Conservation (phyloP, 2,888 invertebrate genomes). For the Calliopum simillimum region DNA sequence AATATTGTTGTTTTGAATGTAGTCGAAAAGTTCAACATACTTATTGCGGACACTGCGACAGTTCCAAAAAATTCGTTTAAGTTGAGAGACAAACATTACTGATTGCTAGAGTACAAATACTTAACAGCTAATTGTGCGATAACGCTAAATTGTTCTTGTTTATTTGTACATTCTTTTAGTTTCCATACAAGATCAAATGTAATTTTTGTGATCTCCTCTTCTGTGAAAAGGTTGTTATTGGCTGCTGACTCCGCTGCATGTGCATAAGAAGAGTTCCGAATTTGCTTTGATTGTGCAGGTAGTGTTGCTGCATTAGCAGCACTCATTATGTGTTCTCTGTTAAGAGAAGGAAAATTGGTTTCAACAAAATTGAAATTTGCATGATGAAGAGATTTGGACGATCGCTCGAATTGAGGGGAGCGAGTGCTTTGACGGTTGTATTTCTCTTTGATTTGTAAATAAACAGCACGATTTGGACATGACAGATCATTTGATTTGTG, state of each 20-base stretch:
- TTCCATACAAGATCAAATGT: slow-evolving; percentile 28
- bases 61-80: slow-evolving; percentile 32
- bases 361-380: not conserved
- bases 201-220: slow-evolving; percentile 27
- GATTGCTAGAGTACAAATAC: slow-evolving; percentile 28
- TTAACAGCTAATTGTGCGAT: slow-evolving; percentile 37
- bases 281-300: too few relatives aligned
- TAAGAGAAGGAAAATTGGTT: not conserved
- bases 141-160: slow-evolving; percentile 35
- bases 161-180: slow-evolving; percentile 32
- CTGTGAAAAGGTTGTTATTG: slow-evolving; percentile 14
- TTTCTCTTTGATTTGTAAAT: slow-evolving; percentile 28
- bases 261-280: too few relatives aligned
- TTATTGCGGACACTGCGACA: slow-evolving; percentile 31
- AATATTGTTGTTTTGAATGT: slow-evolving; percentile 12
- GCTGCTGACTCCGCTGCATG: too few relatives aligned
- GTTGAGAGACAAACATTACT: slow-evolving; percentile 23
- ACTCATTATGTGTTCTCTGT: not conserved
- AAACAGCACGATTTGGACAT: slow-evolving; percentile 31
- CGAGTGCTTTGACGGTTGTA: not conserved
- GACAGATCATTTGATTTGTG: slow-evolving; percentile 39
- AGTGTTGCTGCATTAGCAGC: slow-evolving; percentile 4
- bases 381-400: too few relatives aligned
- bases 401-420: not conserved
- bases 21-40: slow-evolving; percentile 28